Evolutionary conservation across 2,797 vertebrate species (phyloP), one percentile per base, ranked within the genome.

Genomic region (Anguilla anguilla): DNA sequence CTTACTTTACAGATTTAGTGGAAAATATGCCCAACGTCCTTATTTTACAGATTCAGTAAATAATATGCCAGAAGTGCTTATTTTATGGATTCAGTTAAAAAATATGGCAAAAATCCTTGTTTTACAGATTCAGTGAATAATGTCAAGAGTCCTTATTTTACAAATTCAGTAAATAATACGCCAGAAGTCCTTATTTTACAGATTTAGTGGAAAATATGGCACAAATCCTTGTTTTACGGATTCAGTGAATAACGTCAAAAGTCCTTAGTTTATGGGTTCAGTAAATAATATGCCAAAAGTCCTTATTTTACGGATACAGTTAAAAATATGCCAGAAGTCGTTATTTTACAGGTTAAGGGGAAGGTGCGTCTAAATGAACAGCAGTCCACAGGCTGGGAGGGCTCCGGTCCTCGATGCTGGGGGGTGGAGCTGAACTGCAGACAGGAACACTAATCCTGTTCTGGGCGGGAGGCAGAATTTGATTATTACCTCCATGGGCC

Each of bases 381-480:
- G 49, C 79, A 51, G 43, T 7, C 46, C 0, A 86, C 85, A 86
- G 91, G 92, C 90, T 92, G 90, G 94, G 95, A 92, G 91, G 92
- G 93, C 95, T 94, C 94, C 93, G 92, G 92, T 94, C 93, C 94
- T 94, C 91, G 93, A 93, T 91, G 92, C 89, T 92, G 94, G 93
- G 94, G 93, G 94, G 93, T 93, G 93, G 87, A 86, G 94, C 90
- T 94, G 95, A 93, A 6, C 92, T 84, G 90, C 88, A 93, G 92
- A 86, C 72, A 92, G 90, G 93, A 93, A 93, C 91, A 91, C 92
- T 95, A 96, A 96, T 96, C 94, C 93, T 94, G 94, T 96, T 94
- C 94, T 94, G 93, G 93, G 92, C 92, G 93, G 94, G 94, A 96
- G 95, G 95, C 94, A 94, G 94, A 95, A 95, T 96, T 95, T 95